phyloP scores from a whole-genome alignment of 2,888 invertebrate genomes.

The Lasioglossum vierecki region DNA sequence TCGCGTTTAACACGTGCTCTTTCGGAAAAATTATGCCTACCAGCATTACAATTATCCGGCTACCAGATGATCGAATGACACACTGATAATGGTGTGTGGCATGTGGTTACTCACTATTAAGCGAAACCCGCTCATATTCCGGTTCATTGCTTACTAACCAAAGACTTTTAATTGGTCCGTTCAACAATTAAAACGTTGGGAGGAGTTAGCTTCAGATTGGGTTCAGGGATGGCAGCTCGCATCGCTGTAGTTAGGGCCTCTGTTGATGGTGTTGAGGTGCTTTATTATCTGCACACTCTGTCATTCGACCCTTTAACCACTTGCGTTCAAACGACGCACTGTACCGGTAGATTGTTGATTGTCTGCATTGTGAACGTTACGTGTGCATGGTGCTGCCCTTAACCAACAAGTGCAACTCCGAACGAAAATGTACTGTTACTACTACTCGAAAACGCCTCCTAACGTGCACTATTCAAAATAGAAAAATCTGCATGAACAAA shows the following conservation, averaged over 20 bases:
- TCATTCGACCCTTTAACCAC: constrained; percentile 2
- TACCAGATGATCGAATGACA: not conserved
- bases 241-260: not conserved
- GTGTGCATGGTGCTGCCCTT: not conserved
- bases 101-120: not conserved
- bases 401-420: not conserved
- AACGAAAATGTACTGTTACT: not conserved
- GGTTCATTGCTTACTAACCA: constrained; percentile 9
- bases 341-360: not conserved
- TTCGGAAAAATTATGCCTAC: not conserved
- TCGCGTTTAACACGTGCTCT: too few relatives aligned
- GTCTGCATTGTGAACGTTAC: constrained; percentile 1
- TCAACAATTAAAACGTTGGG: not conserved
- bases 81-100: not conserved
- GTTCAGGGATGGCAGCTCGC: not conserved
- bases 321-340: not conserved
- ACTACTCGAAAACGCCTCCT: not conserved
- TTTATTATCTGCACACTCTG: constrained; percentile 6
- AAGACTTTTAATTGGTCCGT: constrained; percentile 12
- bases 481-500: not conserved
- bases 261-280: not conserved
- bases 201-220: not conserved
- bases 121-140: constrained; percentile 16
- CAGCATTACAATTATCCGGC: not conserved
- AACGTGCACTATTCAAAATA: not conserved